Base-by-base conservation (phyloP, 2,888 invertebrate species). In the Drosophila kanekoi region DNA sequence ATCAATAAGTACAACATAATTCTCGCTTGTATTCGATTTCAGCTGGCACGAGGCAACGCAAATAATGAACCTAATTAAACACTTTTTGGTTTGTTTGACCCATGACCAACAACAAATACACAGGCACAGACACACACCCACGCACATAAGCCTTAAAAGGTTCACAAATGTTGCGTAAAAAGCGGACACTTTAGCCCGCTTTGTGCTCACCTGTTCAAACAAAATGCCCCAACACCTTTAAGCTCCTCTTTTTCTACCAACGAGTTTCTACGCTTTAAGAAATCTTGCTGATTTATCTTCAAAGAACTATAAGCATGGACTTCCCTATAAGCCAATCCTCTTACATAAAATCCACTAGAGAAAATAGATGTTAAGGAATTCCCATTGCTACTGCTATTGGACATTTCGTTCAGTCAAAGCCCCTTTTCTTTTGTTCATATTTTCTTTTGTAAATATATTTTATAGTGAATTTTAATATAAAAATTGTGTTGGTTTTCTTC, bases 111-210 rank as follows among this genome's bases (percentile, higher is more conserved):
- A 5, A 18, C 1, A 41, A 41, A 41, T 4, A 41, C 41, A 41
- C 41, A 10, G 4, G 18, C 18, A 41, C 18, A 18, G n/a, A n/a
- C n/a, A 33, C 40, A 14, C 11, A 41, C 18, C 10, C 4, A 40
- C 14, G 10, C 9, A 40, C 14, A 40, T 18, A 40, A 16, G 4
- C 16, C 16, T 11, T 41, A 18, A 41, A 4, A 18, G 18, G 18
- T 41, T 41, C 18, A 41, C 41, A 41, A 41, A 41, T 18, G 18
- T 41, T 41, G 18, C 41, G 41, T 18, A 28, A 28, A 28, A 28
- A 28, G 8, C 28, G 28, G 10, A 40, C 40, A 40, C 0, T 3
- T 14, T 14, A 3, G 16, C 14, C 1, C 16, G 10, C 3, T 40
- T 40, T 40, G 11, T 41, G 11, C 18, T 11, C 10, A 43, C 18